Percentiles rank a stretch among this genome's conserved stretches.
These are phyloP conservation scores for Thymelicus lineola DNA, from an alignment of 2,888 invertebrate species.

Conservation along the genomic window DNA sequence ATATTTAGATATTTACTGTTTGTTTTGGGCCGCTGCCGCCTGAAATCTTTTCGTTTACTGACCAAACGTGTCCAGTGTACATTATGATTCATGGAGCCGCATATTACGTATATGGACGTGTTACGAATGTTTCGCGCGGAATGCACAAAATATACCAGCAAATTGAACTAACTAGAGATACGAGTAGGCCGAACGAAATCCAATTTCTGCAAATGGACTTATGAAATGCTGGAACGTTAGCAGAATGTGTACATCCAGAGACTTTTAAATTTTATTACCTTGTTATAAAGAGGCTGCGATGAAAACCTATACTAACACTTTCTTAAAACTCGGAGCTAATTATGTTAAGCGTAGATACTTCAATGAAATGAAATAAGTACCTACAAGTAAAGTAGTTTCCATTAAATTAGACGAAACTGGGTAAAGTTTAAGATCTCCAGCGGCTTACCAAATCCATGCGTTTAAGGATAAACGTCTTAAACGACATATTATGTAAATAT, in stretches of 20 bases:
- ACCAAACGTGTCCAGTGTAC: constrained; percentile 45
- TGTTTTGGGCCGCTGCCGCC: constrained; percentile 59
- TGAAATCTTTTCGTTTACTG: constrained; percentile 58
- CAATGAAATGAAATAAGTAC: neutral
- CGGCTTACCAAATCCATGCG: constrained; percentile 20
- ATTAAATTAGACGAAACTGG: constrained; percentile 6
- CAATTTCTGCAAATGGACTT: constrained; percentile 38
- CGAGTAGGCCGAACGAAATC: constrained; percentile 33
- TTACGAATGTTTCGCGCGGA: constrained; percentile 28
- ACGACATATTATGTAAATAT: constrained; percentile 35
- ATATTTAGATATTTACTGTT: constrained; percentile 50
- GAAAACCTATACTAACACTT: neutral
- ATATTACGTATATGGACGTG: constrained; percentile 33
- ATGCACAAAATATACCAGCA: constrained; percentile 36
- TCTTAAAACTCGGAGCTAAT: neutral
- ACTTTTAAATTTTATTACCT: constrained; percentile 17
- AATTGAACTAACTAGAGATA: constrained; percentile 34
- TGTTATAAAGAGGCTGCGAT: neutral
- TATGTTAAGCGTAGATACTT: neutral
- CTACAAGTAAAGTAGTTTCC: neutral
- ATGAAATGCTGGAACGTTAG: constrained; percentile 26
- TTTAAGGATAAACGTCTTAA: constrained; percentile 27
- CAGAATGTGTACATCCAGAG: constrained; percentile 17
- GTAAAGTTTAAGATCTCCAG: constrained; percentile 3
- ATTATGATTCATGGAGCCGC: constrained; percentile 30